Evolutionary conservation across 2,113 vertebrate species (phyloP).

Genomic region (Protomyctophum bolini): DNA sequence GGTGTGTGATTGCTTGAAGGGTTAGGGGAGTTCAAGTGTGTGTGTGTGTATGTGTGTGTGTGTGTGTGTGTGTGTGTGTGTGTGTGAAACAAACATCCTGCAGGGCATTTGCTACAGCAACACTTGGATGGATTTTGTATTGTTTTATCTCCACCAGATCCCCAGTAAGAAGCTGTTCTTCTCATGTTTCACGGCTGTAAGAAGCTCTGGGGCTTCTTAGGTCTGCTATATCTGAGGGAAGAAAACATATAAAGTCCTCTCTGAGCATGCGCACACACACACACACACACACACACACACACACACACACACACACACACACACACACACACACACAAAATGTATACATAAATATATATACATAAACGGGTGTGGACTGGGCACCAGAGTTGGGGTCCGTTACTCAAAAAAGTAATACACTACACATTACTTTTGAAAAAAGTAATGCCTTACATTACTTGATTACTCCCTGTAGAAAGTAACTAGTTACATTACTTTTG

Average conservation of each 20-base stretch:
- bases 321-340: conserved; percentile 1
- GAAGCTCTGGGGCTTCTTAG: conserved; percentile 59
- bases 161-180: conserved; percentile 10
- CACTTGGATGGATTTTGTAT: conserved; percentile 21
- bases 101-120: background rate
- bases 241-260: conserved; percentile 57
- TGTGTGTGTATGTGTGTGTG: conserved; percentile 6
- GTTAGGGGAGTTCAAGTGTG: conserved; percentile 15
- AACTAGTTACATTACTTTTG: no score
- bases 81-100: background rate
- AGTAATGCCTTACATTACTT: no score
- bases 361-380: no score
- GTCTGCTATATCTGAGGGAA: conserved; percentile 47
- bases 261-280: conserved; percentile 36
- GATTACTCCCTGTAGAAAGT: no score
- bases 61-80: background rate
- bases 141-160: conserved; percentile 46
- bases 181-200: conserved; percentile 56
- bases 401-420: no score
- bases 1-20: conserved; percentile 5
- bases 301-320: conserved; percentile 1
- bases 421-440: no score
- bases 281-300: background rate
- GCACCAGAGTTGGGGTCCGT: no score
- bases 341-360: no score